Base-by-base conservation (phyloP, 2,113 vertebrate genomes). In the Zootoca vivipara region DNA sequence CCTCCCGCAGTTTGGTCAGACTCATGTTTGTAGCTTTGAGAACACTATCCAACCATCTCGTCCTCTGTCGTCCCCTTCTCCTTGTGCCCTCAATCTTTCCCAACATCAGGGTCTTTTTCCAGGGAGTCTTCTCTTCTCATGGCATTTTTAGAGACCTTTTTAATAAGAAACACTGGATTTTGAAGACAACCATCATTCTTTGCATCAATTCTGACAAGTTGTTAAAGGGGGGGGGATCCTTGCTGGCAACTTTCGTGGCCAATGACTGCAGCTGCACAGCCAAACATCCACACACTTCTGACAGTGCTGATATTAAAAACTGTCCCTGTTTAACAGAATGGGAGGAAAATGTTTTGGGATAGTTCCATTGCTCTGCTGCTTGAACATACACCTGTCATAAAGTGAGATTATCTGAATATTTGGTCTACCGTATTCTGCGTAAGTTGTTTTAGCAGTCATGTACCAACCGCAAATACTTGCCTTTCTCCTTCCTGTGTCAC, bases 401-500 rank as follows among this genome's bases (percentile, higher is more conserved):
- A 7, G 35, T 35, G 83, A 85, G 1, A n/a, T 52, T 73, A 79
- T 86, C 58, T 90, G 93, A 89, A 88, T 90, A 78, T 86, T 91
- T 90, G 92, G 74, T 72, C 46, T 40, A 30, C 89, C 92, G 96
- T 1, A 88, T 97, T 92, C 90, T 96, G 87, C 89, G 89, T 94
- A 95, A 95, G 82, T 92, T 94, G 85, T 90, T 91, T 93, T 92
- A 94, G 89, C 95, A 95, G 90, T 88, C 90, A 88, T 90, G 82
- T 90, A 90, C 85, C 58, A 87, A 94, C 10, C 89, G 83, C 93
- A 96, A 97, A 97, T 77, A 93, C 69, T 95, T 9, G 13, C 33
- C 73, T 91, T 89, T 74, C 92, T 90, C 88, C 88, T 96, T 97
- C 95, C 95, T 90, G 85, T 94, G 93, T 92, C 91, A 85, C 85